phyloP scores from a whole-genome alignment of 2,113 vertebrate species.

The Litocranius walleri region DNA sequence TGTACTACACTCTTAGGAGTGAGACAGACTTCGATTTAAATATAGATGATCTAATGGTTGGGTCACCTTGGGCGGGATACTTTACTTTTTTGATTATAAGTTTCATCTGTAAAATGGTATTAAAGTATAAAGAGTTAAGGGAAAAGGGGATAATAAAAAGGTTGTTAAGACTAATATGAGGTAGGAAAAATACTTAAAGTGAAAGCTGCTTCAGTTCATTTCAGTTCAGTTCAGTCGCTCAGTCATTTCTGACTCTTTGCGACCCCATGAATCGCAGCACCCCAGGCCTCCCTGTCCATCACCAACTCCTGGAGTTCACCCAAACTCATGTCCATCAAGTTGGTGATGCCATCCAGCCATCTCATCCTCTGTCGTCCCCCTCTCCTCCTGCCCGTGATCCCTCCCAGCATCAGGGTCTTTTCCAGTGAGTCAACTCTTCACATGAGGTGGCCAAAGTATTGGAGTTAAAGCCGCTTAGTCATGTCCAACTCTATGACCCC shows the following conservation, averaged over 20 bases:
- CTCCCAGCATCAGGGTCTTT: too few relatives aligned
- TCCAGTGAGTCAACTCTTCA: too few relatives aligned
- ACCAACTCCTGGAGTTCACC: too few relatives aligned
- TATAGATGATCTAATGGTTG: background rate
- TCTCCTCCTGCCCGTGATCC: too few relatives aligned
- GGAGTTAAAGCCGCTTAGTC: background rate
- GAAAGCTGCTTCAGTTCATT: background rate
- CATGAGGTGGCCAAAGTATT: too few relatives aligned
- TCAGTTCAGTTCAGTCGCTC: background rate
- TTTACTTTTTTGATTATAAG: background rate
- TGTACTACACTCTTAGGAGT: background rate
- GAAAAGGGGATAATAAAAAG: background rate
- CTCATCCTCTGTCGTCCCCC: too few relatives aligned
- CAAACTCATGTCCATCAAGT: too few relatives aligned
- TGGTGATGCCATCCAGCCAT: too few relatives aligned
- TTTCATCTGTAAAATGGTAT: background rate
- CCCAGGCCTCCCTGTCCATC: too few relatives aligned
- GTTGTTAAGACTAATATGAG: background rate
- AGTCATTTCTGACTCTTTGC: rapidly evolving
- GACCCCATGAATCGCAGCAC: background rate
- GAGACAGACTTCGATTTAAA: background rate
- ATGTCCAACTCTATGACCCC: background rate
- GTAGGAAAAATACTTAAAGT: background rate
- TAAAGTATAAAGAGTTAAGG: background rate
- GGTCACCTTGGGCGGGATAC: background rate